Evolutionary conservation across 37 sponge, comb jelly and placozoan genomes (phyloP), one percentile per base, ranked within the genome.

Genomic region (Dysidea cf. avara): DNA sequence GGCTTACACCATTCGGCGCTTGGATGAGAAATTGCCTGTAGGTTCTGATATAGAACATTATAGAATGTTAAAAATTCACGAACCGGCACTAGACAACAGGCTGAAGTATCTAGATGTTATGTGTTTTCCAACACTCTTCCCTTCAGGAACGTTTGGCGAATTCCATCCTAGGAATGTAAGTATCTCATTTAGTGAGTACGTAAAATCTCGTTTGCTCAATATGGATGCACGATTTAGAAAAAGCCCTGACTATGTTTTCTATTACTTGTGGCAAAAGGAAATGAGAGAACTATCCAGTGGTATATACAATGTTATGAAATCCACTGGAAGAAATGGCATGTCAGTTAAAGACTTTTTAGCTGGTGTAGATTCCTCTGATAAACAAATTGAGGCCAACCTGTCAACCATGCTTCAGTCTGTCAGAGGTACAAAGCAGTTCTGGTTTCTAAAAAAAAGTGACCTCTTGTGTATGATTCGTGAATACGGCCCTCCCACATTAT

Each of bases 401-500:
- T 37, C 47, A 17, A 75, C 63, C 29, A 66, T 79, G 48, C 64
- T 86, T 22, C 68, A 77, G 54, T 63, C 65, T 20, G 72, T 77
- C 17, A 72, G 66, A 39, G 85, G 74, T 29, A 71, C 68, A 24
- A 78, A 79, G 74, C 68, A 67, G 50, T 79, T 53, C 56, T 86
- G 80, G 75, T 72, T 67, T 53, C 24, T 67, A 47, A 29, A 57
- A 7, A 13, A 59, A 18, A 74, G 75, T 64, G 80, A 79, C 17
- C 33, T 72, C 39, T 57, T 21, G 53, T 78, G 79, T 28, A 85
- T 85, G 86, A 33, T 85, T n/a, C 67, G 86, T 6, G 79, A 68
- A 66, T 82, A 2, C 60, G 58, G 59, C 34, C 35, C 4, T 56
- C 55, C 29, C 39, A 61, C 37, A 53, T 37, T 32, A 6, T 71